phyloP scores from a whole-genome alignment of 2,888 invertebrate species.

The Drosophila putrida region DNA sequence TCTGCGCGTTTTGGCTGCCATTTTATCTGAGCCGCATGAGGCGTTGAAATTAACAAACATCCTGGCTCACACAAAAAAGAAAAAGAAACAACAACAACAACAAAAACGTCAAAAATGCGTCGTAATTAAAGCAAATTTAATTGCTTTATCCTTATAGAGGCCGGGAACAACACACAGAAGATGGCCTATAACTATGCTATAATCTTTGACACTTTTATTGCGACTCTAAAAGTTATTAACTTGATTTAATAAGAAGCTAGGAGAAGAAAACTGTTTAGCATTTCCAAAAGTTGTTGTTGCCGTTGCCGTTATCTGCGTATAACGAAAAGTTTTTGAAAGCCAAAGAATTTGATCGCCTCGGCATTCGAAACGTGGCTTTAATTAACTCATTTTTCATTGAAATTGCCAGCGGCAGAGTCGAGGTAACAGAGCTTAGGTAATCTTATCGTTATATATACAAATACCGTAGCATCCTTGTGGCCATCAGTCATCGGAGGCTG shows the following conservation, averaged over 20 bases:
- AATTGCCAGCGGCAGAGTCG: constrained; percentile 65
- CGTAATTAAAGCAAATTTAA: constrained; percentile 80
- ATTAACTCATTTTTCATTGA: constrained; percentile 85
- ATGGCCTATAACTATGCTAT: constrained; percentile 77
- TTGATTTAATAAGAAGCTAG: constrained; percentile 83
- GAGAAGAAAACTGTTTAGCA: constrained; percentile 62
- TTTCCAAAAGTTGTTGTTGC: constrained; percentile 54
- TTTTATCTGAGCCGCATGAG: constrained; percentile 76
- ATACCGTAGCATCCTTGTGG: constrained; percentile 48
- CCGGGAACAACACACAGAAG: constrained; percentile 1
- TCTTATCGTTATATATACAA: constrained; percentile 66
- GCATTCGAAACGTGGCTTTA: constrained; percentile 78
- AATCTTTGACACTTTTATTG: constrained; percentile 84
- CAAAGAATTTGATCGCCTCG: constrained; percentile 73
- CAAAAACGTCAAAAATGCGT: constrained; percentile 65
- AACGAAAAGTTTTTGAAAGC: constrained; percentile 43
- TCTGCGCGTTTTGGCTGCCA: constrained; percentile 72
- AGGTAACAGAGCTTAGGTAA: constrained; percentile 47
- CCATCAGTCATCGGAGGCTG: constrained; percentile 68
- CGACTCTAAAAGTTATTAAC: constrained; percentile 83
- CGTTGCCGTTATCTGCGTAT: constrained; percentile 51
- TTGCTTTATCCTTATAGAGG: constrained; percentile 66
- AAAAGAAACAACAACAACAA: constrained; percentile 42
- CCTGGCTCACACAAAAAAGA: constrained; percentile 42
- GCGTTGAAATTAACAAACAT: constrained; percentile 81